Evolutionary conservation across 1,140 invertebrate genomes (phyloP), one percentile per base, ranked within the genome.

Genomic region (Trigoniulus corallinus): DNA sequence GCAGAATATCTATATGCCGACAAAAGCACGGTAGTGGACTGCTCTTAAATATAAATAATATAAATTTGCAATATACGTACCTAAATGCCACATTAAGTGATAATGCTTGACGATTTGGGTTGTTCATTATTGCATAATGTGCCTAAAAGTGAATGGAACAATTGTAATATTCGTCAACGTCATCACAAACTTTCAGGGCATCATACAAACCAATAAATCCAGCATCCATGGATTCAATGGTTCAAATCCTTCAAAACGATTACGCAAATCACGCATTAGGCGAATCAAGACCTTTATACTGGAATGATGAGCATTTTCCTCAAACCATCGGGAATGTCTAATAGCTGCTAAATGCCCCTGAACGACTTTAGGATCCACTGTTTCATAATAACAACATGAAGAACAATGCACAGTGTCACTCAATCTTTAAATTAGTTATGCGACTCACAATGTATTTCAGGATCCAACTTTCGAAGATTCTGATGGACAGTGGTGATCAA

Each of bases 221-320:
- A 98, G 72, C 78, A 96, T 92, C 94, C 93, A 98, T 1, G 93
- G 87, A 10, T 84, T 88, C 0, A 98, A 69, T 1, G 89, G 81
- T 52, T 88, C 77, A 41, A 98, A 78, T 2, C 91, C 89, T 56
- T 88, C 77, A 68, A 92, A 95, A 48, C 93, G 75, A 42, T 76
- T 79, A 57, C 83, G 78, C 54, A 98, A 72, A 69, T 98, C 93
- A 57, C 88, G 78, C 1, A 98, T 68, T 20, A 98, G 72, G 13
- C 94, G 76, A 56, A 98, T 94, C 0, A 98, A 67, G 13, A 93
- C 86, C 74, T 96, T 97, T 46, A 98, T 92, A 26, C 88, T 89
- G 2, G 93, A 94, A 67, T 97, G 91, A 64, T 89, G 89, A 3
- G 89, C 92, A 67, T 95, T 95, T 70, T 98, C 93, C 65, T 98